These are phyloP conservation scores for Caenorhabditis plicata DNA, from an alignment of 2,888 invertebrate genomes.

Conservation along the genomic window DNA sequence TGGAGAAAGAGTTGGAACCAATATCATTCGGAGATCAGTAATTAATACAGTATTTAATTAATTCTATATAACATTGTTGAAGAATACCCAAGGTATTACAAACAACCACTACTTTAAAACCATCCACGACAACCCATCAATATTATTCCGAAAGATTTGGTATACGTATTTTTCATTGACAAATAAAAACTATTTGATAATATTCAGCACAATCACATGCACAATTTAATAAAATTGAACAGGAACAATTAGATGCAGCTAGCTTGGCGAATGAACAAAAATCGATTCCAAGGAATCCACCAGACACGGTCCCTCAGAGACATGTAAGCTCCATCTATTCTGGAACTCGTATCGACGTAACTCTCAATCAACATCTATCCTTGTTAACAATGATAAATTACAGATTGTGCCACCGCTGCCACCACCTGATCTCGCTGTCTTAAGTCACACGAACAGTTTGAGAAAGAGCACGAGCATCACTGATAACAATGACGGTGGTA, in stretches of 20 bases:
- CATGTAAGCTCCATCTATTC: not conserved
- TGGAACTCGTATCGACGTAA: not conserved
- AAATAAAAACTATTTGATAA: not conserved
- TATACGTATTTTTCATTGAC: not conserved
- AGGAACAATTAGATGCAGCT: constrained; percentile 1
- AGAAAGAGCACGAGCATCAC: not conserved
- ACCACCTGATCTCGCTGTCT: constrained; percentile 1
- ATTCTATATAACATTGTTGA: too few relatives aligned
- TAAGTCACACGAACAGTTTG: too few relatives aligned
- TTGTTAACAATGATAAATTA: not conserved
- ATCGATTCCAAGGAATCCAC: not conserved
- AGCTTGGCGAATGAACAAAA: not conserved
- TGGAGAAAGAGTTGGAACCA: too few relatives aligned
- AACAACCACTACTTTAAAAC: not conserved
- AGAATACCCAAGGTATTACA: too few relatives aligned
- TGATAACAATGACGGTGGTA: not conserved
- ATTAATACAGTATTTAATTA: too few relatives aligned
- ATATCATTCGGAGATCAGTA: too few relatives aligned
- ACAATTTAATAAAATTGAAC: not conserved
- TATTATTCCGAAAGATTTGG: not conserved
- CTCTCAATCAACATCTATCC: not conserved
- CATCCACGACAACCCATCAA: not conserved
- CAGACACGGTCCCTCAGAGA: not conserved
- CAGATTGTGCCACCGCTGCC: constrained; percentile 5
- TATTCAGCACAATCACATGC: not conserved